These are phyloP conservation scores for Stichodactyla mertensii DNA, from an alignment of 64 coral and sea anemone species.

Conservation along the genomic window DNA sequence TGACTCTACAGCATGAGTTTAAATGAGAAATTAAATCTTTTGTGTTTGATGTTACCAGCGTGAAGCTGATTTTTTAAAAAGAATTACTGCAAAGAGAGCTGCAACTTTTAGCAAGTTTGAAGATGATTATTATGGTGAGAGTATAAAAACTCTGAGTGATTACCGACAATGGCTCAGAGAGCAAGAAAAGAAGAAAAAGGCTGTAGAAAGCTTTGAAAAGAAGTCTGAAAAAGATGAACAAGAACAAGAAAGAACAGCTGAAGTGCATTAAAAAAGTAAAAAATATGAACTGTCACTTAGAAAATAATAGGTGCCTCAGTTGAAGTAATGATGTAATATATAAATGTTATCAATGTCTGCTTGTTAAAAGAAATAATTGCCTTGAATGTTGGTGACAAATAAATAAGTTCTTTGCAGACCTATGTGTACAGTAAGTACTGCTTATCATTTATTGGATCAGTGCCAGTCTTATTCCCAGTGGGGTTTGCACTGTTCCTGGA, in stretches of 20 bases:
- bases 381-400: background rate
- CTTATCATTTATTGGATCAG: too few relatives aligned
- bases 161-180: slow-evolving; percentile 97
- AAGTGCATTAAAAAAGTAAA: background rate
- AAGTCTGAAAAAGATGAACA: slow-evolving; percentile 58
- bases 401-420: background rate
- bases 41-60: slow-evolving; percentile 39
- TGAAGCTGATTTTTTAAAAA: slow-evolving; percentile 89
- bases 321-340: background rate
- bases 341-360: background rate
- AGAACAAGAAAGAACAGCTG: slow-evolving; percentile 15
- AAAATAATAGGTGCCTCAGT: background rate
- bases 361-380: background rate
- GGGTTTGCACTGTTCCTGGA: too few relatives aligned
- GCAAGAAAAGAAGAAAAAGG: slow-evolving; percentile 79
- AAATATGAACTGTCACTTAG: background rate
- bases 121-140: slow-evolving; percentile 99
- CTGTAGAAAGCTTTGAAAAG: slow-evolving; percentile 70
- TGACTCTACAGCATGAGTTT: too few relatives aligned
- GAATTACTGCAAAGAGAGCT: slow-evolving; percentile 69
- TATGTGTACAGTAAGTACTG: too few relatives aligned
- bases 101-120: slow-evolving; percentile 95
- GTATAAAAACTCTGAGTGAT: slow-evolving; percentile 94
- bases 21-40: background rate
- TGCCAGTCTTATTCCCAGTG: too few relatives aligned